These are phyloP conservation scores for Thripadectes ignobilis DNA, from an alignment of 2,797 vertebrate species.

Conservation along the genomic window DNA sequence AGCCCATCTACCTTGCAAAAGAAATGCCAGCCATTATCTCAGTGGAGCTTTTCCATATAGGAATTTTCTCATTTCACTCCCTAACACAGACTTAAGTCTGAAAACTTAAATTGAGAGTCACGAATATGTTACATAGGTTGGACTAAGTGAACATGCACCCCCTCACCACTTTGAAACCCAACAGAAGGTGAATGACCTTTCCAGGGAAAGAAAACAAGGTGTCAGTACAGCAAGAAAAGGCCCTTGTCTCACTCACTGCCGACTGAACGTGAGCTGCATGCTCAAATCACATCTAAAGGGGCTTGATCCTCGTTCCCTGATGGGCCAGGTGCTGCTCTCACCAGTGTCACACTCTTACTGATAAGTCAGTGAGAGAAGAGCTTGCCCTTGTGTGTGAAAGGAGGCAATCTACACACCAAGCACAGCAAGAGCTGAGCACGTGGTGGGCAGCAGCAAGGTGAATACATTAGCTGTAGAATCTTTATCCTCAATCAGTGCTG, in stretches of 20 bases:
- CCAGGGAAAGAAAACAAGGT: background rate
- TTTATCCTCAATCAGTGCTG: background rate
- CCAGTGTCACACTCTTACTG: background rate
- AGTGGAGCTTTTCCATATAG: background rate
- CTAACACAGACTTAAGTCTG: background rate
- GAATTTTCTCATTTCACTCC: background rate
- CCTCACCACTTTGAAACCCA: background rate
- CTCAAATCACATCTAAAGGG: background rate
- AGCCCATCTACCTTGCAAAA: background rate
- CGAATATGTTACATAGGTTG: background rate
- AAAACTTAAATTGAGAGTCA: background rate
- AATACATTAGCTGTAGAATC: background rate
- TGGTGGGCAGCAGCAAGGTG: background rate
- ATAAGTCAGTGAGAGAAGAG: background rate
- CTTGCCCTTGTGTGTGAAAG: background rate
- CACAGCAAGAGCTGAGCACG: background rate
- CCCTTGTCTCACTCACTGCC: background rate
- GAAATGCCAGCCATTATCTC: background rate
- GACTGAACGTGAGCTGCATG: fast-evolving
- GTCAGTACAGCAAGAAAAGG: background rate
- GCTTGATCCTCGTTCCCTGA: background rate
- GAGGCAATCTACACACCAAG: background rate
- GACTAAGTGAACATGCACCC: background rate
- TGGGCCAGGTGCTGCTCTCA: background rate
- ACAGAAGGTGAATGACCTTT: background rate